Percentiles rank a stretch among this genome's conserved stretches.
Conservation (phyloP, 1,140 invertebrate genomes). For the Drosophila jambulina region DNA sequence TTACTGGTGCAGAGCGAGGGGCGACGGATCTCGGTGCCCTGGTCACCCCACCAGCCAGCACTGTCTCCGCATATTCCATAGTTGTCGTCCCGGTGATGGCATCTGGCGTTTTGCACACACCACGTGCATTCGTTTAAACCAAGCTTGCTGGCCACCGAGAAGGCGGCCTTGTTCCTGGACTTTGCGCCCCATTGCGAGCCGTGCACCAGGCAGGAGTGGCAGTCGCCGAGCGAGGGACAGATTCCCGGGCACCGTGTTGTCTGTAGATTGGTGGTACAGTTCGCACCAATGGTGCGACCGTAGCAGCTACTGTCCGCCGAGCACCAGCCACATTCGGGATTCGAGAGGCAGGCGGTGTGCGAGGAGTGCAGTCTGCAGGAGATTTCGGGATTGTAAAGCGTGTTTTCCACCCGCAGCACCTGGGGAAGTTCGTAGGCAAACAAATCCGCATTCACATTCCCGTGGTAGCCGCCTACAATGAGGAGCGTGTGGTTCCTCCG, state of each 20-base stretch:
- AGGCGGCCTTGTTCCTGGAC: slow-evolving; percentile 84
- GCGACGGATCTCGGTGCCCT: slow-evolving; percentile 92
- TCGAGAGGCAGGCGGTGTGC: slow-evolving; percentile 92
- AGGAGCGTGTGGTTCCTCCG: slow-evolving; percentile 93
- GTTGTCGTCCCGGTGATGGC: slow-evolving; percentile 94
- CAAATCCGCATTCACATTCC: slow-evolving; percentile 94
- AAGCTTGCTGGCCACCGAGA: slow-evolving; percentile 91
- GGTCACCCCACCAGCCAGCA: slow-evolving; percentile 95
- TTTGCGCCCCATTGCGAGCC: slow-evolving; percentile 84
- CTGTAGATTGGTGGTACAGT: slow-evolving; percentile 95
- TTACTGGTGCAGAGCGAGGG: slow-evolving; percentile 91
- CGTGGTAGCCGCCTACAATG: slow-evolving; percentile 96
- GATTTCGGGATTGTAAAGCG: slow-evolving; percentile 88
- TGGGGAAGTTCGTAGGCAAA: slow-evolving; percentile 91
- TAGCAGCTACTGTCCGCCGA: slow-evolving; percentile 93
- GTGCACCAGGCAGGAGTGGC: slow-evolving; percentile 94
- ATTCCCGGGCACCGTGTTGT: slow-evolving; percentile 94
- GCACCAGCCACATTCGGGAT: slow-evolving; percentile 98
- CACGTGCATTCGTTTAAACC: slow-evolving; percentile 93
- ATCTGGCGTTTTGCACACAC: slow-evolving; percentile 96
- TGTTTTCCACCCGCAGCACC: slow-evolving; percentile 89
- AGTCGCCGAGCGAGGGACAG: slow-evolving; percentile 94
- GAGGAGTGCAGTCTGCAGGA: slow-evolving; percentile 90
- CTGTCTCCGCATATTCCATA: slow-evolving; percentile 93
- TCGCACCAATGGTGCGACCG: slow-evolving; percentile 92